Evolutionary conservation across 64 coral and sea anemone genomes (phyloP).

Genomic region (Acropora yongei): DNA sequence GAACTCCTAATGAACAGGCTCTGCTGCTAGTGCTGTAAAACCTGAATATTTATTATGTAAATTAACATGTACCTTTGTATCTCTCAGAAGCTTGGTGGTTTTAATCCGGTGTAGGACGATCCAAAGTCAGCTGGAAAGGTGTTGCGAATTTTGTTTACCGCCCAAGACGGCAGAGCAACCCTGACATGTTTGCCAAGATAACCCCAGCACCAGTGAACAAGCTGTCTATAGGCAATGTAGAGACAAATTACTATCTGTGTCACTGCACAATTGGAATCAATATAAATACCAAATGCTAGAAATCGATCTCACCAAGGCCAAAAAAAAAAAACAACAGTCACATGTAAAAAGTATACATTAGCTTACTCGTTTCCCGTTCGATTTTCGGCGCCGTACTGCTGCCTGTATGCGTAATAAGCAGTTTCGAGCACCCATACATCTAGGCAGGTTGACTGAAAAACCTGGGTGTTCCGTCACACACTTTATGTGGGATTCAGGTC

Average conservation of each 20-base stretch:
- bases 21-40: neutral
- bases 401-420: neutral
- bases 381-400: slow-evolving; percentile 11
- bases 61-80: too few relatives aligned
- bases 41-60: too few relatives aligned
- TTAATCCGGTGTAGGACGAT: too few relatives aligned
- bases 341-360: neutral
- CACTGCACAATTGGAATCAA: neutral
- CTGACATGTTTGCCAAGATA: slow-evolving; percentile 10
- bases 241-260: neutral
- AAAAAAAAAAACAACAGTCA: neutral
- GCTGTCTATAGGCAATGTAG: neutral
- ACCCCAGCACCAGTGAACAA: slow-evolving; percentile 28
- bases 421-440: neutral
- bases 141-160: too few relatives aligned
- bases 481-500: neutral
- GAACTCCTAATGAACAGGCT: neutral
- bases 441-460: neutral
- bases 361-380: neutral
- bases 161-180: slow-evolving; percentile 15
- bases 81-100: too few relatives aligned
- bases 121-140: too few relatives aligned
- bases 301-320: too few relatives aligned
- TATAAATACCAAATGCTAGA: too few relatives aligned
- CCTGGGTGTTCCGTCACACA: slow-evolving; percentile 4